A percentile compares a stretch with the other conserved stretches of the same genome.
phyloP scores from a whole-genome alignment of 2,113 vertebrate species.

The Lipotes vexillifer region DNA sequence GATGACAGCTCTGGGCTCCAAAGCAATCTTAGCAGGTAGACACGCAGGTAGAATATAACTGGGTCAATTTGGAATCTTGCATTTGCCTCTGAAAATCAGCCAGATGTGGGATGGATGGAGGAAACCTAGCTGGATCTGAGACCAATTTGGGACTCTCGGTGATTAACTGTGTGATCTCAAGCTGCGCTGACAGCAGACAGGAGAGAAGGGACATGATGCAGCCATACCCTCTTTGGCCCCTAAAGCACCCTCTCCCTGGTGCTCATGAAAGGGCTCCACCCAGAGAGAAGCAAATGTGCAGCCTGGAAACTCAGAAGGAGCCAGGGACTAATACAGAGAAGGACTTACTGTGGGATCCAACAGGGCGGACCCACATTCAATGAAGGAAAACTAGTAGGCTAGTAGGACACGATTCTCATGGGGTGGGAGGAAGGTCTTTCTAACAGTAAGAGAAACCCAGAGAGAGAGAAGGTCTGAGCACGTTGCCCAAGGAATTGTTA shows the following conservation, averaged over 20 bases:
- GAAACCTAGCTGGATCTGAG: neutral
- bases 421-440: neutral
- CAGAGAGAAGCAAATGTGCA: neutral
- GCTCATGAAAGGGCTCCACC: neutral
- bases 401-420: neutral
- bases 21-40: neutral
- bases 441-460: neutral
- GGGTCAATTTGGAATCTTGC: neutral
- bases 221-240: neutral
- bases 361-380: neutral
- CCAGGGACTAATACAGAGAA: neutral
- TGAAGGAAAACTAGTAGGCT: neutral
- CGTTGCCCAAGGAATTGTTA: neutral
- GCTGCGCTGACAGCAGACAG: accelerated
- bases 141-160: neutral
- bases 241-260: neutral
- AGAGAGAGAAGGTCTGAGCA: neutral
- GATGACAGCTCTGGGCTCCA: neutral
- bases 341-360: neutral
- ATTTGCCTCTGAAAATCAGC: neutral
- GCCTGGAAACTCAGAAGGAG: neutral
- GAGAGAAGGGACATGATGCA: neutral
- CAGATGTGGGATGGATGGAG: neutral
- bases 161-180: neutral
- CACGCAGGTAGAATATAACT: neutral